phyloP scores from a whole-genome alignment of 2,797 vertebrate genomes.

The Catamblyrhynchus diadema region DNA sequence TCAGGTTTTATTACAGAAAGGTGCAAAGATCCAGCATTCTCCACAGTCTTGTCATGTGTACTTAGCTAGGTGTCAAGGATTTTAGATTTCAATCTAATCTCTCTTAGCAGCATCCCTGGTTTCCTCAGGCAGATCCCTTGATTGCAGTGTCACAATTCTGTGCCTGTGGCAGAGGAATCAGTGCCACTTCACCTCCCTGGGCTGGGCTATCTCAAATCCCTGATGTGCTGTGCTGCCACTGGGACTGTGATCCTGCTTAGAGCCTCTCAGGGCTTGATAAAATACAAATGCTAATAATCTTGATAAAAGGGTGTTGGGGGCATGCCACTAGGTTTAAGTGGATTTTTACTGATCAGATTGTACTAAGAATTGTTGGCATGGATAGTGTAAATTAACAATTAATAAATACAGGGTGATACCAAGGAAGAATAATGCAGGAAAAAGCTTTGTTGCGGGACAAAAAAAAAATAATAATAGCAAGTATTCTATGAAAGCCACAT shows the following conservation, averaged over 20 bases:
- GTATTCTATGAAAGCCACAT: background rate
- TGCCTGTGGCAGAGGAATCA: background rate
- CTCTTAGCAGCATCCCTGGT: background rate
- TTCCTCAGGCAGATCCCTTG: background rate
- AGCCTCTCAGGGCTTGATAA: background rate
- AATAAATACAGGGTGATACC: background rate
- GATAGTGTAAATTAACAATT: background rate
- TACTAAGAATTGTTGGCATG: background rate
- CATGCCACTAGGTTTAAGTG: background rate
- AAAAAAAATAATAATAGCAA: background rate
- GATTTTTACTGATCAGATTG: background rate
- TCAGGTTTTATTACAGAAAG: background rate
- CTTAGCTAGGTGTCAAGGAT: constrained; percentile 7
- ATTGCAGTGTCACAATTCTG: background rate
- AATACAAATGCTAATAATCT: background rate
- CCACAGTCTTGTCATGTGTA: background rate
- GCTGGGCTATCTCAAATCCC: background rate
- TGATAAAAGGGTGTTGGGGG: background rate
- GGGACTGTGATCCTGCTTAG: background rate
- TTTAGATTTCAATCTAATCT: constrained; percentile 30
- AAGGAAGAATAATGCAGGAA: background rate
- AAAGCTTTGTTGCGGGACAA: background rate
- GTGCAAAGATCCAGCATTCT: background rate
- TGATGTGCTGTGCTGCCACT: background rate
- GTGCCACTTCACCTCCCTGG: background rate